Percentiles rank a stretch among this genome's conserved stretches.
These are phyloP conservation scores for Mus spretus DNA, from an alignment of 2,797 vertebrate species.

Conservation along the genomic window DNA sequence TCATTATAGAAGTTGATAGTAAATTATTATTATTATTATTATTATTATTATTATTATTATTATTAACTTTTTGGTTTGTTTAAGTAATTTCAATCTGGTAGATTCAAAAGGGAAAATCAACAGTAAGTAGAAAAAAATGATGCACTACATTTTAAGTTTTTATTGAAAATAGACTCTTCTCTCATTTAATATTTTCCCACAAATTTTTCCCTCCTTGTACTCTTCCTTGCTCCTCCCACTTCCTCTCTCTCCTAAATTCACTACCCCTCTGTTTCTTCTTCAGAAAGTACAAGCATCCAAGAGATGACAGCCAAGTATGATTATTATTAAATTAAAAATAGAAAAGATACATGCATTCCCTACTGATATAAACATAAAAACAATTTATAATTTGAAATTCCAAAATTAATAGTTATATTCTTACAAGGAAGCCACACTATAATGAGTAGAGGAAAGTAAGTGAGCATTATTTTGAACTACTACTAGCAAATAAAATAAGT, in stretches of 20 bases:
- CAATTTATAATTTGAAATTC: background rate
- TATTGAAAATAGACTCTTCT: background rate
- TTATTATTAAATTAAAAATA: conserved; percentile 50
- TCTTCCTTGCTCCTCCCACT: background rate
- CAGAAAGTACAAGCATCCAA: background rate
- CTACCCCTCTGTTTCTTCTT: too few species aligned
- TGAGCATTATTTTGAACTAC: background rate
- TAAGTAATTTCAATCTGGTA: conserved; percentile 8
- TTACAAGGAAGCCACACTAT: conserved; percentile 20
- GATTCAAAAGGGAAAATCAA: conserved; percentile 46
- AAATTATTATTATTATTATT: background rate
- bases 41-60: background rate
- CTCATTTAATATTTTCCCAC: background rate
- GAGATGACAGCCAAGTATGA: background rate
- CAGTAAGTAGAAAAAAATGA: conserved; percentile 37
- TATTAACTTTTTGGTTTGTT: background rate
- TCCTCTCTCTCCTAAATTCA: background rate
- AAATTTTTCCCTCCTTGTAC: background rate
- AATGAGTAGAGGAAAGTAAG: background rate
- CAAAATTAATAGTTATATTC: background rate
- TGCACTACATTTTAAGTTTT: background rate
- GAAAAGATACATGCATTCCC: background rate
- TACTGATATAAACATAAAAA: background rate
- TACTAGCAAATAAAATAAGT: conserved; percentile 37
- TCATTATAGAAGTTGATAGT: conserved; percentile 44